Base-by-base conservation (phyloP, 2,888 invertebrate species). In the Agonum fuliginosum region DNA sequence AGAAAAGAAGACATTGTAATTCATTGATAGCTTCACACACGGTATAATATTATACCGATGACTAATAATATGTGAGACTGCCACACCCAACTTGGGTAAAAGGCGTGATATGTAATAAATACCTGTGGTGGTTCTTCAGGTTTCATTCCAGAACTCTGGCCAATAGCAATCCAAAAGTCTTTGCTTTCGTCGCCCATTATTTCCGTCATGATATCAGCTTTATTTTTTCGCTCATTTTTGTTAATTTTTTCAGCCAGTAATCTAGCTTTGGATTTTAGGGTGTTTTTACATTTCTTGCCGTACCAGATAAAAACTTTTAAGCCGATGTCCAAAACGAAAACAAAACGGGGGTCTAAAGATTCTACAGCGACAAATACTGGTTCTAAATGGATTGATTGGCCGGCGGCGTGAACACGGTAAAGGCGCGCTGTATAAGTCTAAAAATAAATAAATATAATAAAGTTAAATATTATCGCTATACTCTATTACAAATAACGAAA, bases 241-340 rank as follows among this genome's bases (percentile, higher is more conserved):
- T 98, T 99, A 78, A 99, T 96, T 87, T 99, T 99, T 86, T 99
- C 99, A 1, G 98, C 96, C 89, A 99, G 93, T 10, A 99, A 88
- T 72, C 97, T 89, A 0, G 94, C 92, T 85, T 95, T 97, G 0
- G 96, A 97, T 84, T 95, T 95, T 0, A 97, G 87, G 0, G 96
- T 97, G 83, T 96, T 97, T 85, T 95, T 96, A 0, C 96, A 93
- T 83, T 92, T 92, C 81, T 93, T 93, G 24, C 97, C 97, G 79
- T 93, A 91, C 99, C 99, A 99, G 80, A 99, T 90, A 85, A 92
- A 97, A 81, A 99, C 94, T 83, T 92, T 90, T 43, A 91, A 90
- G 0, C 97, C 97, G 27, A 92, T 91, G 85, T 99, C 99, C 48
- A 99, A 87, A 8, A 99, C 89, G 87, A 97, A 99, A 1, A 98